phyloP scores from a whole-genome alignment of 2,888 invertebrate species.

The Protonemura montana region DNA sequence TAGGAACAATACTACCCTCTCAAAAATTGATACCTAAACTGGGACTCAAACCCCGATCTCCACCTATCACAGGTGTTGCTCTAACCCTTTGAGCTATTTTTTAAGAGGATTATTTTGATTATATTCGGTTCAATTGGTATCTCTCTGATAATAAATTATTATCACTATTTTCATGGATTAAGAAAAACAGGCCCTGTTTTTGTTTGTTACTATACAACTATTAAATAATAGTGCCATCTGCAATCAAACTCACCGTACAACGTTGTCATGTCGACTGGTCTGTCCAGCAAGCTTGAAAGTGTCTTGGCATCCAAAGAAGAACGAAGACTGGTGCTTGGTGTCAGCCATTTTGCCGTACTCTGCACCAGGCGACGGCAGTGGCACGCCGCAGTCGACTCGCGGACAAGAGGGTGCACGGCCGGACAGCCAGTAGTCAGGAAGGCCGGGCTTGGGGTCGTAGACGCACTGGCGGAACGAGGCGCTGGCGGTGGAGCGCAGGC shows the following conservation, averaged over 20 bases:
- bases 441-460: constrained; percentile 90
- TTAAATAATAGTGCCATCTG: too few relatives aligned
- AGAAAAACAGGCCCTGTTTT: too few relatives aligned
- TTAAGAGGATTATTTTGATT: too few relatives aligned
- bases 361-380: constrained; percentile 90
- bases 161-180: too few relatives aligned
- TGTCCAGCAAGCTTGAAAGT: constrained; percentile 94
- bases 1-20: too few relatives aligned
- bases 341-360: constrained; percentile 89
- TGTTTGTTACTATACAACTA: too few relatives aligned
- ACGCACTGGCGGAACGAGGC: constrained; percentile 93
- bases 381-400: constrained; percentile 88
- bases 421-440: constrained; percentile 91
- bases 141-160: too few relatives aligned
- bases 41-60: too few relatives aligned
- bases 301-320: constrained; percentile 95
- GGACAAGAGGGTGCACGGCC: constrained; percentile 87
- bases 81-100: too few relatives aligned
- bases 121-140: too few relatives aligned
- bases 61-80: too few relatives aligned
- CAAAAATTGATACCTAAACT: too few relatives aligned
- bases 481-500: constrained; percentile 80
- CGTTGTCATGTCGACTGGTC: constrained; percentile 89
- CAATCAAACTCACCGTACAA: constrained; percentile 66
- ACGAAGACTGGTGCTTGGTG: constrained; percentile 90